Evolutionary conservation across 2,113 vertebrate genomes (phyloP), one percentile per base, ranked within the genome.

Genomic region (Thalassarche chlororhynchos): DNA sequence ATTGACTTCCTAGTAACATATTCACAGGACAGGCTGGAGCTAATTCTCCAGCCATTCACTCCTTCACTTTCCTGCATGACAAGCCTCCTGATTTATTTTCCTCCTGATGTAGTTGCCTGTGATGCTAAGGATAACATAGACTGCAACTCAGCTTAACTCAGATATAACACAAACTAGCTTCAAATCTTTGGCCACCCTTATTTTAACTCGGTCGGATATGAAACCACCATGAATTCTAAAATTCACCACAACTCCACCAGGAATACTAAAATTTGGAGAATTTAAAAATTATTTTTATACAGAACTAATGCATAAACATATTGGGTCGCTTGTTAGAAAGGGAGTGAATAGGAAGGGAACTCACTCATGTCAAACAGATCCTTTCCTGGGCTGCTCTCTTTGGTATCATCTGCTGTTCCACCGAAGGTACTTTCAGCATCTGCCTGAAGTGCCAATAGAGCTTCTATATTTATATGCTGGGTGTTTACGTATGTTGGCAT

Each of bases 351-450:
- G 44, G 70, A 89, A 95, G 28, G 75, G 47, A 94, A 98, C 99
- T 98, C 98, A 99, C 99, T 99, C 99, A 99, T 99, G 96, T 99
- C 99, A 90, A 99, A 99, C 79, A 99, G 98, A 98, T 99, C 99
- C 96, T 99, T 99, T 97, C 97, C 98, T 17, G 99, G 98, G 94
- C 98, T 99, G 96, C 98, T 99, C 46, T 99, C 99, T 82, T 98
- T 98, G 89, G 98, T 98, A 93, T 97, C 97, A 54, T 97, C 97
- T 12, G 82, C 31, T 32, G 93, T 84, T 87, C 97, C 97, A 79
- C 97, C 98, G 21, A 98, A 96, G 52, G 97, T 66, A 70, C 80
- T 95, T 91, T 98, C 98, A 29, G 97, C 89, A 77, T 99, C 98
- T 17, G 98, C 98, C 82, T 99, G 99, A 79, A 99, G 98, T 8